Percentiles rank a stretch among this genome's conserved stretches.
Evolutionary conservation across 2,113 vertebrate species (phyloP).

Genomic region (Nothobranchius furzeri): DNA sequence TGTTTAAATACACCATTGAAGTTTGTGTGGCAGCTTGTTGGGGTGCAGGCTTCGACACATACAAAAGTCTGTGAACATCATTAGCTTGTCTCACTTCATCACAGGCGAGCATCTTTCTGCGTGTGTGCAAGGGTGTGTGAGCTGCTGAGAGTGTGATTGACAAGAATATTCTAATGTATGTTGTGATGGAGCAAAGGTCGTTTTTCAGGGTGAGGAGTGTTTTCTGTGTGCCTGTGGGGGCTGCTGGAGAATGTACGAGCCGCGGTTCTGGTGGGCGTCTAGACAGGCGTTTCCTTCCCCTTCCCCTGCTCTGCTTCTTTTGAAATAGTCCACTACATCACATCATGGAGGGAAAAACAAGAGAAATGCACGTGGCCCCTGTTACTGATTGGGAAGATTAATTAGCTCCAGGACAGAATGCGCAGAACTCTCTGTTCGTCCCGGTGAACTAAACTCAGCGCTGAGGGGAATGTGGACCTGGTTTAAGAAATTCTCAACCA

Average conservation of each 20-base stretch:
- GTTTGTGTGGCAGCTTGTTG: conserved; percentile 44
- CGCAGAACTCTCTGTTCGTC: conserved; percentile 65
- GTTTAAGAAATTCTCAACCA: neutral
- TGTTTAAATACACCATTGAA: conserved; percentile 31
- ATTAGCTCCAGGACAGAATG: conserved; percentile 70
- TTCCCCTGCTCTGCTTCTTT: conserved; percentile 73
- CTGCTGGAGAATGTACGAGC: conserved; percentile 77
- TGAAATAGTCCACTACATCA: conserved; percentile 71
- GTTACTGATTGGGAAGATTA: conserved; percentile 82
- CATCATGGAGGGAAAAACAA: conserved; percentile 70
- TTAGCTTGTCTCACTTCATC: conserved; percentile 13
- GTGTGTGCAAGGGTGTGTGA: neutral
- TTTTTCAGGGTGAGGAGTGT: conserved; percentile 45
- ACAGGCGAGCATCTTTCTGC: conserved; percentile 14
- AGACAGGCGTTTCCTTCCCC: conserved; percentile 83
- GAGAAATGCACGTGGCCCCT: conserved; percentile 72
- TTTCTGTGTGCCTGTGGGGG: conserved; percentile 60
- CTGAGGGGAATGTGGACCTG: conserved; percentile 1
- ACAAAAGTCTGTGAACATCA: conserved; percentile 40
- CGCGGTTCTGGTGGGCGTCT: conserved; percentile 77
- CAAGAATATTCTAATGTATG: conserved; percentile 1
- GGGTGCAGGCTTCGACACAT: conserved; percentile 33
- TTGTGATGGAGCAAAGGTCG: conserved; percentile 26
- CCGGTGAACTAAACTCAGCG: conserved; percentile 32
- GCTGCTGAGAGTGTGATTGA: conserved; percentile 8